Conservation (phyloP, 1,140 invertebrate species). For the Octopus sinensis region DNA sequence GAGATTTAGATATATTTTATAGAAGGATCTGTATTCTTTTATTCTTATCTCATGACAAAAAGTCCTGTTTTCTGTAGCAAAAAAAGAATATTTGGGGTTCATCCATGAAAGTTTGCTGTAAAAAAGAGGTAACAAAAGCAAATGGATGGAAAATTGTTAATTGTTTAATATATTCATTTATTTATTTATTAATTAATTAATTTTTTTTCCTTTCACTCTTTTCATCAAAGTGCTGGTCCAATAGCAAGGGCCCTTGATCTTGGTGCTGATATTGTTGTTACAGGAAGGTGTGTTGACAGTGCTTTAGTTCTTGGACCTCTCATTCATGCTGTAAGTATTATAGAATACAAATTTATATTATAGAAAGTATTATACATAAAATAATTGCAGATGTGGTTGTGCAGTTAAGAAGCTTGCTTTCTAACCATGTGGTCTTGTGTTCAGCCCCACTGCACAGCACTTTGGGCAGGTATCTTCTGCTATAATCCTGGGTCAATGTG, state of each 20-base stretch:
- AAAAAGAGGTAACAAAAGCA: neutral
- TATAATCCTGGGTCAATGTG: too few species aligned
- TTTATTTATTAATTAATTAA: neutral
- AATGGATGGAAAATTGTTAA: neutral
- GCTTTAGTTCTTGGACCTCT: conserved; percentile 60
- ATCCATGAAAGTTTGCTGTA: neutral
- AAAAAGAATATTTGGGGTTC: neutral
- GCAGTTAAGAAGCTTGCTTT: too few species aligned
- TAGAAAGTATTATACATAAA: too few species aligned
- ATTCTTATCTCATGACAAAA: too few species aligned
- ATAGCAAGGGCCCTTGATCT: conserved; percentile 58
- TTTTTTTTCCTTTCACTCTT: neutral
- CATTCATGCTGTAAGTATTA: conserved; percentile 52
- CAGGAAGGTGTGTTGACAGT: conserved; percentile 62
- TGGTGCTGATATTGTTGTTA: conserved; percentile 63
- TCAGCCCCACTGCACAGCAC: too few species aligned
- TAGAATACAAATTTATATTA: too few species aligned
- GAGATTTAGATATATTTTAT: too few species aligned
- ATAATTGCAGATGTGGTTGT: too few species aligned
- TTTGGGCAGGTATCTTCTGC: too few species aligned
- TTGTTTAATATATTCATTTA: neutral
- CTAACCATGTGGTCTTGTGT: too few species aligned
- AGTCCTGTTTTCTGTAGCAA: too few species aligned
- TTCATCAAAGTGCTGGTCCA: conserved; percentile 55
- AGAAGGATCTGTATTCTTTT: too few species aligned